Evolutionary conservation across 2,888 invertebrate species (phyloP).

Genomic region (Melinaea menophilus): DNA sequence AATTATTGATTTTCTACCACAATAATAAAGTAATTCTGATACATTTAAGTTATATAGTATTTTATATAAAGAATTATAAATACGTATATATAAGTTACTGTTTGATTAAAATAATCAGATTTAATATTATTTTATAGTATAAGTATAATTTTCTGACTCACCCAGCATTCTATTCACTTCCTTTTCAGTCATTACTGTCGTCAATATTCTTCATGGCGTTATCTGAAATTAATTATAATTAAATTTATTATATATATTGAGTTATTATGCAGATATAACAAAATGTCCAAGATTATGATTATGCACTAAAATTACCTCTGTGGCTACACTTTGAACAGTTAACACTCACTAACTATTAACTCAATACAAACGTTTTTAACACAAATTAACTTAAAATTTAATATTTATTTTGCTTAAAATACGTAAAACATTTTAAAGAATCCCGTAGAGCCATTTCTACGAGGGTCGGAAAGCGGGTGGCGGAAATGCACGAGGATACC

Average conservation of each 20-base stretch:
- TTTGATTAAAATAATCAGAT: neutral
- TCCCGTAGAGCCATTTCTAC: conserved; percentile 60
- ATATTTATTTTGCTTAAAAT: conserved; percentile 48
- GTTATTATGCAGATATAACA: too few species aligned
- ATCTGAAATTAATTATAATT: conserved; percentile 28
- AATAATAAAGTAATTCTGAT: too few species aligned
- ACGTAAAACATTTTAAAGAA: conserved; percentile 61
- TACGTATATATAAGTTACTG: conserved; percentile 5
- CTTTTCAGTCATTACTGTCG: conserved; percentile 72
- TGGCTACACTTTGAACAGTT: conserved; percentile 28
- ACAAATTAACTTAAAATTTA: conserved; percentile 47
- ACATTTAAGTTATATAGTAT: too few species aligned
- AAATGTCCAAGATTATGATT: too few species aligned
- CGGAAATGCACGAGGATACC: conserved; percentile 65
- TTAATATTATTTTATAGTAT: neutral
- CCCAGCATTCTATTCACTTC: conserved; percentile 73
- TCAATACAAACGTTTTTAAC: conserved; percentile 37
- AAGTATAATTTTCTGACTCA: conserved; percentile 42
- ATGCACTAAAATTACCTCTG: conserved; percentile 29
- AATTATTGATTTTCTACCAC: too few species aligned
- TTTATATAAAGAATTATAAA: neutral
- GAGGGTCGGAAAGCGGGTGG: conserved; percentile 65
- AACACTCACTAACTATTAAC: conserved; percentile 48
- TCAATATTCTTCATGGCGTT: conserved; percentile 62
- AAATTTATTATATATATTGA: too few species aligned